Percentiles rank a stretch among this genome's conserved stretches.
Evolutionary conservation across 2,888 invertebrate species (phyloP).

Genomic region (Dexiosoma caninum): DNA sequence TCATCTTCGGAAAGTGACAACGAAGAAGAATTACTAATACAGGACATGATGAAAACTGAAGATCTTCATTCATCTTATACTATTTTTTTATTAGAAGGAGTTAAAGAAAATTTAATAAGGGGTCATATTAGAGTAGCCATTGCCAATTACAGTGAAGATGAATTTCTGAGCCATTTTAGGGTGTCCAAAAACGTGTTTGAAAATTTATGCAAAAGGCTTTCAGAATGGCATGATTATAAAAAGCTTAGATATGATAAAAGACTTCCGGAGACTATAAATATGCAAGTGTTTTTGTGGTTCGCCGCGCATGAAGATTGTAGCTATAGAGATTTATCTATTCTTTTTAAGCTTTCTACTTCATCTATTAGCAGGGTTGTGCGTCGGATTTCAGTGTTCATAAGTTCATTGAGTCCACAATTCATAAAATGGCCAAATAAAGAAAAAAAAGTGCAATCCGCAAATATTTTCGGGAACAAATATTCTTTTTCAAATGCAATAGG

Average conservation of each 20-base stretch:
- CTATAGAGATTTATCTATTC: background rate
- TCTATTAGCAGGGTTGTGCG: no score
- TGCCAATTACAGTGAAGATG: background rate
- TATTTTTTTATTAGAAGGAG: background rate
- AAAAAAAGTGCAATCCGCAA: no score
- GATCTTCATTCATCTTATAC: background rate
- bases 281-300: background rate
- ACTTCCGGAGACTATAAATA: background rate
- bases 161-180: background rate
- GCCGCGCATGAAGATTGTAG: background rate
- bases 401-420: no score
- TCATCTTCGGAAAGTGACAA: background rate
- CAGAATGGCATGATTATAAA: background rate
- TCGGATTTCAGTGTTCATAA: no score
- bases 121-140: background rate
- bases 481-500: no score
- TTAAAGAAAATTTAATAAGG: background rate
- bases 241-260: constrained; percentile 1
- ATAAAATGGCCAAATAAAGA: no score
- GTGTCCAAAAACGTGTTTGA: background rate
- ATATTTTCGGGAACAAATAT: no score
- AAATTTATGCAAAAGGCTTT: background rate
- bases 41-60: background rate
- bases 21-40: background rate
- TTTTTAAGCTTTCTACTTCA: no score